Base-by-base conservation (phyloP, 2,797 vertebrate species). In the Enteromius trimaculatus region DNA sequence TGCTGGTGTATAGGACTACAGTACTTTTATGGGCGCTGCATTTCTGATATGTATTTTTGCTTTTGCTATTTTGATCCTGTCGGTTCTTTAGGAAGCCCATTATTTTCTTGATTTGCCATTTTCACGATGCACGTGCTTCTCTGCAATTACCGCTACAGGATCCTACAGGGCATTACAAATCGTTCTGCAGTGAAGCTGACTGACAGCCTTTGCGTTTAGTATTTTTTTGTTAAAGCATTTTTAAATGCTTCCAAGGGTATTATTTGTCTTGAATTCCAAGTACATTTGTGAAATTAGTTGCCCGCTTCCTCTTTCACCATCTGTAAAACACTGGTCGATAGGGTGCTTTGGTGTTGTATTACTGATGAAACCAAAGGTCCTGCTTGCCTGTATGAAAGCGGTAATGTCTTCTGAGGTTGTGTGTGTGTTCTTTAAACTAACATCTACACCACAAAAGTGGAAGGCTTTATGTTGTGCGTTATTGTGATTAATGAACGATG, bases 231-330 rank as follows among this genome's bases (percentile, higher is more conserved):
- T 60, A 42, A 16, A 21, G 26, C 23, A 0, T 53, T 85, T 55
- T 55, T 31, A 6, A 72, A 34, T 29, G 3, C 42, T 68, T 70
- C 21, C 10, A 44, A 74, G 58, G 9, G 39, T 19, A 44, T 74
- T 60, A 81, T 60, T 76, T 26, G 11, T 23, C 23, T 9, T 62
- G 37, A 39, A 37, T 66, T 3, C 5, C 37, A 29, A 47, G 37
- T 69, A 26, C 9, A 78, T 72, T 37, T 70, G 60, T 55, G 7
- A 83, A 82, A 68, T 74, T 64, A 60, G 29, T 77, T 49, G 51
- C 16, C 11, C 19, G 16, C 55, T 66, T 74, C 6, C 29, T 49
- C 17, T 76, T 84, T 76, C 19, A 21, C 29, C 66, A 39, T 39
- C 55, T 76, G 58, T 70, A 11, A 11, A 55, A 69, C 31, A 6